A percentile compares a stretch with the other conserved stretches of the same genome.
These are phyloP conservation scores for Hoplias malabaricus DNA, from an alignment of 2,113 vertebrate species.

Conservation along the genomic window DNA sequence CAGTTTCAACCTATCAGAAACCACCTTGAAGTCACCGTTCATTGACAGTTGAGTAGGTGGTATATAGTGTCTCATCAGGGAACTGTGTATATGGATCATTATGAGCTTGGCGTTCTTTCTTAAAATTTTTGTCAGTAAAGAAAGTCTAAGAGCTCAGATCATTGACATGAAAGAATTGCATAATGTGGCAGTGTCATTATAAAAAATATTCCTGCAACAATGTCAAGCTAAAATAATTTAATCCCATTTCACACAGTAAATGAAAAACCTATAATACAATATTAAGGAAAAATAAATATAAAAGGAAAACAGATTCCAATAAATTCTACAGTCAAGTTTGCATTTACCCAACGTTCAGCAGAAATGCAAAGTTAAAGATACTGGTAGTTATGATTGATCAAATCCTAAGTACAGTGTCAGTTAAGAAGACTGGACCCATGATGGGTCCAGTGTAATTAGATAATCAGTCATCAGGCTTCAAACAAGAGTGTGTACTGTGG, in stretches of 20 bases:
- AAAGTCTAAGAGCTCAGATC: not conserved
- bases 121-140: not conserved
- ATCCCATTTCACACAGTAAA: no score
- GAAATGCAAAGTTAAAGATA: not conserved
- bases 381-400: not conserved
- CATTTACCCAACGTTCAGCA: not conserved
- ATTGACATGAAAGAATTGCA: not conserved
- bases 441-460: conserved; percentile 2
- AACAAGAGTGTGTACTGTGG: conserved; percentile 10
- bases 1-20: conserved; percentile 18
- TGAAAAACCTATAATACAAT: no score
- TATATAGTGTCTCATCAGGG: not conserved
- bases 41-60: not conserved
- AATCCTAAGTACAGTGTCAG: not conserved
- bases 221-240: no score
- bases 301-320: not conserved
- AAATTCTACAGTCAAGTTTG: not conserved
- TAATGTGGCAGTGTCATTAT: not conserved
- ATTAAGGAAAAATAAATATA: not conserved
- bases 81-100: not conserved
- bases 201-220: no score
- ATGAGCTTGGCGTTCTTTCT: conserved; percentile 10
- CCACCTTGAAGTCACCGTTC: not conserved
- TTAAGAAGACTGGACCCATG: not conserved
- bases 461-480: not conserved